Evolutionary conservation across 2,113 vertebrate species (phyloP).

Genomic region (Lasiurus cinereus): DNA sequence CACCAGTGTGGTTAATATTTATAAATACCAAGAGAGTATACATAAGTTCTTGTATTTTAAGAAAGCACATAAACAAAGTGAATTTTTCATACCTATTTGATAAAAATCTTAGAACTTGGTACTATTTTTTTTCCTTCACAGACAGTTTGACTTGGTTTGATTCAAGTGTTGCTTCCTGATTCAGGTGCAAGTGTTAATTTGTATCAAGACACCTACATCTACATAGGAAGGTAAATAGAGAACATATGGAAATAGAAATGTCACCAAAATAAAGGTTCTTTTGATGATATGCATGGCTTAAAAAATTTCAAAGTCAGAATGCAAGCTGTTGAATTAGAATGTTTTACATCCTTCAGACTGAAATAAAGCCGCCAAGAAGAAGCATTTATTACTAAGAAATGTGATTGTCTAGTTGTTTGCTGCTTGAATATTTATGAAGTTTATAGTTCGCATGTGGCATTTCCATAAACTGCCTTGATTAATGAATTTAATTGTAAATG

Average conservation of each 20-base stretch:
- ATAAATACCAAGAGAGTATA: not conserved
- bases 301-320: conserved; percentile 66
- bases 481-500: conserved; percentile 80
- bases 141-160: conserved; percentile 55
- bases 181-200: conserved; percentile 66
- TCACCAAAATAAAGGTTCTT: conserved; percentile 61
- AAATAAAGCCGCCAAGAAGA: conserved; percentile 39
- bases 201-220: conserved; percentile 31
- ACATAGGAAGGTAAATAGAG: conserved; percentile 56
- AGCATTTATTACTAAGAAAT: conserved; percentile 57
- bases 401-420: conserved; percentile 55
- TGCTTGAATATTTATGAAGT: conserved; percentile 76
- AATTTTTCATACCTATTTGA: not conserved
- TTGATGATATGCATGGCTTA: conserved; percentile 36
- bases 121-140: not conserved
- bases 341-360: not conserved
- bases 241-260: conserved; percentile 61
- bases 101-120: conserved; percentile 38
- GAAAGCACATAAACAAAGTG: conserved; percentile 21
- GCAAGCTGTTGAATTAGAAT: conserved; percentile 20
- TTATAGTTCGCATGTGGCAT: conserved; percentile 52
- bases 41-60: not conserved
- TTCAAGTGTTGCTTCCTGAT: conserved; percentile 46
- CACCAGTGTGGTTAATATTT: not conserved
- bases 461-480: conserved; percentile 75